Evolutionary conservation across 1,140 invertebrate species (phyloP).

Genomic region (Whitmania pigra): DNA sequence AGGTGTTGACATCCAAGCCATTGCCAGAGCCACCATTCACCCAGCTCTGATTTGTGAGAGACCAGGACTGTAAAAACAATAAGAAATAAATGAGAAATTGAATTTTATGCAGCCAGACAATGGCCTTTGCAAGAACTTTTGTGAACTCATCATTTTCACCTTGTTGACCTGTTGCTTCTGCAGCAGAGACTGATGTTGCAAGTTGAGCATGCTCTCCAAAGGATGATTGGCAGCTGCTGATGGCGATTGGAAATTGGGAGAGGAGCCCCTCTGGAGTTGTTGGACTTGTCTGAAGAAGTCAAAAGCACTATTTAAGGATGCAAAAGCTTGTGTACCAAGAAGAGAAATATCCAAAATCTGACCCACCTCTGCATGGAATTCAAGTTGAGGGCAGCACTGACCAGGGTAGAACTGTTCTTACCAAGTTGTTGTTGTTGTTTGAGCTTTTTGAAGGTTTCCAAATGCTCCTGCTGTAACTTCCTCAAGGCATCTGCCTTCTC

Average conservation of each 20-base stretch:
- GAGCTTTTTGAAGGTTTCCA: constrained; percentile 52
- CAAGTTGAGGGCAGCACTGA: too few relatives aligned
- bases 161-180: constrained; percentile 8
- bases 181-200: not conserved
- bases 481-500: not conserved
- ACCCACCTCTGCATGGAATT: too few relatives aligned
- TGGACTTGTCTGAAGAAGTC: not conserved
- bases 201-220: not conserved
- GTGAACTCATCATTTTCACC: not conserved
- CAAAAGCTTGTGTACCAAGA: not conserved
- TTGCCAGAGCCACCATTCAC: not conserved
- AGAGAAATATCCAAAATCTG: too few relatives aligned
- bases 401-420: too few relatives aligned
- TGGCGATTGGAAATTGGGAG: not conserved
- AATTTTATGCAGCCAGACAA: not conserved
- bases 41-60: not conserved
- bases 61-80: not conserved
- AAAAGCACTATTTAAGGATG: not conserved
- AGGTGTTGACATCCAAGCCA: not conserved
- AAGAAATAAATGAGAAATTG: not conserved
- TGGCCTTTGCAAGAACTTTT: not conserved
- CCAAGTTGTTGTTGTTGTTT: constrained; percentile 50
- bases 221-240: not conserved
- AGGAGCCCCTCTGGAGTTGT: not conserved
- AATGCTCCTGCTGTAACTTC: constrained; percentile 49